Evolutionary conservation across 2,797 vertebrate species (phyloP), one percentile per base, ranked within the genome.

Genomic region (Ceryle rudis): DNA sequence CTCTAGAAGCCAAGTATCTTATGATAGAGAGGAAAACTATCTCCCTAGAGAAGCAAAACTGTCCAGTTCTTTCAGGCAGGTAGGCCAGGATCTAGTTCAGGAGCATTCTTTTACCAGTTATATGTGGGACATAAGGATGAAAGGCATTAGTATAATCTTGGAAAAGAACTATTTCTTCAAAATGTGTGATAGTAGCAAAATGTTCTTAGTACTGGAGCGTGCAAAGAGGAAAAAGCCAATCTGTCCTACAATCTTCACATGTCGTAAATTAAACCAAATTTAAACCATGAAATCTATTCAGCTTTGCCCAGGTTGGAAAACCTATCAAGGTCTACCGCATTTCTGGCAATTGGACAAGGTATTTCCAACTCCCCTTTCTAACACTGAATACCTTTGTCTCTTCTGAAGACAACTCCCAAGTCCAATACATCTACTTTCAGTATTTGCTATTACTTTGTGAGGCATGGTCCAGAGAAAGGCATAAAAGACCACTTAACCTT

Each of bases 321-420:
- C 42, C n/a, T 47, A 37, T 51, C 39, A 55, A 88, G 51, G 47
- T 85, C 85, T 74, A 2, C 5, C 47, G 13, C 39, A 35, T 60
- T 91, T 86, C 82, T 96, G 77, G 62, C 62, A 70, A 26, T 8
- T 52, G 58, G 64, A 83, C 33, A 47, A 42, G 39, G 37, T 41
- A 29, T 78, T 94, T 79, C 85, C 62, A 81, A 15, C 37, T 79
- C 55, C 12, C 26, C 86, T 80, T 80, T 88, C 39, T 64, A 81
- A 62, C 5, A 6, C 4, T 3, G 67, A 88, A 88, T 44, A 78
- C 28, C 69, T 79, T 44, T 37, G 35, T 55, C 47, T 92, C 84
- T 77, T 86, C 60, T 64, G 55, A 92, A 70, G 35, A 51, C n/a
- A 94, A 65, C 12, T 79, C 62, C 19, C 2, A 39, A 86, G 35